Conservation (phyloP, 2,113 vertebrate species). For the Anthoscopus minutus region DNA sequence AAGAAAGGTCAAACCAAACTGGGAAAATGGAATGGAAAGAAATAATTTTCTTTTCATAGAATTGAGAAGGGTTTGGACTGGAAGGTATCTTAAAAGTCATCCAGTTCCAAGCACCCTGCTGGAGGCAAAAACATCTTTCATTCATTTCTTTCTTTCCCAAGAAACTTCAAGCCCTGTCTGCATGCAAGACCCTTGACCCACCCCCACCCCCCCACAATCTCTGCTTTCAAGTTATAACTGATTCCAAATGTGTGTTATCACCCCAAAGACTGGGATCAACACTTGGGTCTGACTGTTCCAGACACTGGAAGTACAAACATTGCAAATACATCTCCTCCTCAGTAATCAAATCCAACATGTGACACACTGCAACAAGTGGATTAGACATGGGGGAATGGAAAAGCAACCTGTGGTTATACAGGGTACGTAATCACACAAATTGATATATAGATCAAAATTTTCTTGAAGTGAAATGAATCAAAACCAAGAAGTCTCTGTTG, state of each 20-base stretch:
- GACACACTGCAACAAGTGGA: not conserved
- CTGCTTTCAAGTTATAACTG: not conserved
- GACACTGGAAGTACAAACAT: not conserved
- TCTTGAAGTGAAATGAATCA: not conserved
- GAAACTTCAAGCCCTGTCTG: not conserved
- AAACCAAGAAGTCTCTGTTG: not conserved
- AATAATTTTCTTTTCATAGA: not conserved
- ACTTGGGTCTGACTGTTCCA: not conserved
- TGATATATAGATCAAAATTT: not conserved
- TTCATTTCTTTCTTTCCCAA: not conserved
- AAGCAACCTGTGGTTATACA: not conserved
- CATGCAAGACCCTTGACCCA: not conserved
- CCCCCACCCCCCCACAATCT: not conserved
- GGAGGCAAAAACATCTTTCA: not conserved
- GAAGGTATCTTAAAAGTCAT: not conserved
- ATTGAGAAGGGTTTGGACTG: not conserved
- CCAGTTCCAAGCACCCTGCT: not conserved
- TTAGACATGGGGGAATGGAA: not conserved
- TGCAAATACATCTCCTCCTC: not conserved
- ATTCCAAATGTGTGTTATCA: not conserved
- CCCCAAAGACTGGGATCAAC: not conserved
- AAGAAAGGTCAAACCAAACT: not conserved
- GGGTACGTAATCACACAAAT: not conserved
- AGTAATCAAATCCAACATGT: not conserved
- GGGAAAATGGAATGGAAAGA: not conserved